Conservation (phyloP, 2,113 vertebrate species). For the Puffinus mauretanicus region DNA sequence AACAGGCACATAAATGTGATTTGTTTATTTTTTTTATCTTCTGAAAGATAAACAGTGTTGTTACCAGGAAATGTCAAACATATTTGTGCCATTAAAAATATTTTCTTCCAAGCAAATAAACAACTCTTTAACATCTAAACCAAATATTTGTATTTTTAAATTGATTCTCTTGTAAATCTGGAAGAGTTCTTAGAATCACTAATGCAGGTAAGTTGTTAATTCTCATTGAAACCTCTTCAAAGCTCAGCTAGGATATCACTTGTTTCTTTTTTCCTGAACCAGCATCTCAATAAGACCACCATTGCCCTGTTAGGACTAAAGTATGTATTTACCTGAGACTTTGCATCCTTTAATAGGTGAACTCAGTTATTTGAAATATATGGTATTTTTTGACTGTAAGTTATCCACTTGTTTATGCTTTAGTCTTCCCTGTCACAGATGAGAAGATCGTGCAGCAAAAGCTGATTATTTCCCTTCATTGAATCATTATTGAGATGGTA, state of each 20-base stretch:
- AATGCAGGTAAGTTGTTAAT: background rate
- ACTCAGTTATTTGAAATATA: background rate
- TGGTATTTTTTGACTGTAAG: background rate
- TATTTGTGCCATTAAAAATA: background rate
- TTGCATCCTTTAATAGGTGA: background rate
- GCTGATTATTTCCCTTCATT: background rate
- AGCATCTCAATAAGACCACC: background rate
- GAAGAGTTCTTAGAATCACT: background rate
- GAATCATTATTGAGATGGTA: background rate
- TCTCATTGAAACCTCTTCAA: background rate
- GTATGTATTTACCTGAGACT: background rate
- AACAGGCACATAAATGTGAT: constrained; percentile 9
- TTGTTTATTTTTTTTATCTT: background rate
- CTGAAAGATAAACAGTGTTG: background rate
- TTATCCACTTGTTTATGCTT: background rate
- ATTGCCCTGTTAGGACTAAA: background rate
- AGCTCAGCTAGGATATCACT: background rate
- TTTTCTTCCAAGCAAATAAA: background rate
- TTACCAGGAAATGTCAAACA: background rate
- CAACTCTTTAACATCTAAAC: background rate
- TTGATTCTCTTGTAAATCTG: background rate
- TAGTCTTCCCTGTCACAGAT: background rate
- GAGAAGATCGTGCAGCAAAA: background rate
- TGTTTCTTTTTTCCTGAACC: background rate
- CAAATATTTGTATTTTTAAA: background rate